phyloP scores from a whole-genome alignment of 2,113 vertebrate genomes.

The Tyto alba region DNA sequence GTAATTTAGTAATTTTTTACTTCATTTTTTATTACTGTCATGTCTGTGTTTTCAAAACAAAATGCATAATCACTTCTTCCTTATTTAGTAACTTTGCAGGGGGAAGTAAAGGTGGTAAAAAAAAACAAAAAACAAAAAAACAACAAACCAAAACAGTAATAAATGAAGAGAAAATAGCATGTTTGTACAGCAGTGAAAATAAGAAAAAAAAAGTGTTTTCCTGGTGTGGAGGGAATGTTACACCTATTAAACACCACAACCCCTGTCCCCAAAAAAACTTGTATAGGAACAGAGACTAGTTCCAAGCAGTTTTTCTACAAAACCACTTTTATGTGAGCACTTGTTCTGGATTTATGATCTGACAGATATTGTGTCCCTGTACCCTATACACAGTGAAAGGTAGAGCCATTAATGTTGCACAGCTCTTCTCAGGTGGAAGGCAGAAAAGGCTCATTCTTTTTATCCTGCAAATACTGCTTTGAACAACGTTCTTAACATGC shows the following conservation, averaged over 20 bases:
- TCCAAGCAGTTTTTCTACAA: background rate
- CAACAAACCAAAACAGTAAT: background rate
- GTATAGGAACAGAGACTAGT: background rate
- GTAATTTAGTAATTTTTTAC: background rate
- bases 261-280: rapidly evolving
- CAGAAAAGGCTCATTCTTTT: background rate
- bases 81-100: background rate
- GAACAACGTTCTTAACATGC: background rate
- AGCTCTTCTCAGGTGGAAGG: background rate
- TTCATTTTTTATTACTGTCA: background rate
- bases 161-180: background rate
- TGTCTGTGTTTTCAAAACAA: background rate
- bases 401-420: background rate
- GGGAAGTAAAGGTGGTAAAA: background rate
- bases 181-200: background rate
- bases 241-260: rapidly evolving
- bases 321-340: background rate
- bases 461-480: background rate
- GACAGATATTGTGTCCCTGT: too few relatives aligned
- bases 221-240: rapidly evolving
- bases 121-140: background rate
- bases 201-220: rapidly evolving
- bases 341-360: background rate
- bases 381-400: background rate
- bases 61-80: background rate